Conservation (phyloP, 1,140 invertebrate genomes). For the Arctopsyche grandis region DNA sequence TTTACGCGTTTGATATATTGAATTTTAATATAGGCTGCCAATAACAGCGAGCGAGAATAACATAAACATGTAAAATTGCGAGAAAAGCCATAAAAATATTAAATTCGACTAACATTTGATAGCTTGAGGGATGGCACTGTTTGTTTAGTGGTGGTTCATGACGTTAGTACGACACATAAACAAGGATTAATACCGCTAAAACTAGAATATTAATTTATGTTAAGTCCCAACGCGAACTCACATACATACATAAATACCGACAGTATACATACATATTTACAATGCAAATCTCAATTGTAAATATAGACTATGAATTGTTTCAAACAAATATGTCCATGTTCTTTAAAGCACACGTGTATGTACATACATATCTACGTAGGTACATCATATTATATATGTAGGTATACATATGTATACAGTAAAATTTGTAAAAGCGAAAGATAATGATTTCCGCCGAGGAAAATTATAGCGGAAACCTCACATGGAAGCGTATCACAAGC, state of each 20-base stretch:
- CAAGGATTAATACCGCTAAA: neutral
- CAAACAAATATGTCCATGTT: no score
- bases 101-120: neutral
- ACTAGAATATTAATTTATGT: conserved; percentile 8
- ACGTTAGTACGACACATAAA: neutral
- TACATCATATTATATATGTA: no score
- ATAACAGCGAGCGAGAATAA: no score
- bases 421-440: no score
- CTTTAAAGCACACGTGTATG: no score
- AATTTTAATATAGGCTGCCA: no score
- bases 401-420: no score
- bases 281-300: neutral
- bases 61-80: neutral
- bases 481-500: neutral
- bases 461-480: neutral
- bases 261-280: neutral
- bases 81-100: neutral
- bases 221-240: neutral
- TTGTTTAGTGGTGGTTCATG: neutral
- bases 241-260: neutral
- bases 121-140: neutral
- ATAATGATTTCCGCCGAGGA: no score
- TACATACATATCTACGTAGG: no score
- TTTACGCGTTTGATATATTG: no score
- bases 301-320: no score